Base-by-base conservation (phyloP, 35 echinoderm and acorn worm species). In the Amphiura filiformis region DNA sequence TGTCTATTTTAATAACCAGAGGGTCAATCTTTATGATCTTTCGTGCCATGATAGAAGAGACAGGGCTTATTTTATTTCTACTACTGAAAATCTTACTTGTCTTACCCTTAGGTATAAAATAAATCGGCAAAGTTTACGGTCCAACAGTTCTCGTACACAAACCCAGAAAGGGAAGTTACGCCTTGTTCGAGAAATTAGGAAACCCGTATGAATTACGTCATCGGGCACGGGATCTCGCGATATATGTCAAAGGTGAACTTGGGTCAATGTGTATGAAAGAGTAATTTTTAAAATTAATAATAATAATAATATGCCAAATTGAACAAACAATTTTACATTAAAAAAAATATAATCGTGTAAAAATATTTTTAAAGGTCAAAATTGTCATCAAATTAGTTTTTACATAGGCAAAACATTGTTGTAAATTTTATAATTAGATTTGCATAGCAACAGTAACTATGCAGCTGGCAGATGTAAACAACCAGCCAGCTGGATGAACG, bases 141-240 rank as follows among this genome's bases (percentile, higher is more conserved):
- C 44, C 20, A 52, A 52, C 20, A 5, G 2, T 23, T 70, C 56
- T 70, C 83, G 35, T n/a, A 38, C 37, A 32, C 1, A 36, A 26
- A 32, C 64, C 56, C 83, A 85, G 83, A 56, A 85, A 85, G 83
- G 64, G 83, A 85, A 56, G 64, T 85, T 85, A n/a, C 32, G 35
- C 83, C 83, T 61, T 85, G 44, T 40, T 65, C 35, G n/a, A 13
- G 23, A 85, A 56, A 61, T 56, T 37, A 47, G 56, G 83, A 85
- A 85, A 85, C 83, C 83, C 83, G 83, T 85, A 39, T 30, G 42
- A 11, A 85, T 85, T 56, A 85, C 64, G 83, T 65, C 83, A 85
- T 85, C 83, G 52, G 83, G 64, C 49, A 65, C 56, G 37, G 36
- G 23, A 61, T 85, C 83, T 64, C 83, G 83, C 35, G 61, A 70